A percentile compares a stretch with the other conserved stretches of the same genome.
phyloP scores from a whole-genome alignment of 2,888 invertebrate genomes.

The Cheilosia vulpina region DNA sequence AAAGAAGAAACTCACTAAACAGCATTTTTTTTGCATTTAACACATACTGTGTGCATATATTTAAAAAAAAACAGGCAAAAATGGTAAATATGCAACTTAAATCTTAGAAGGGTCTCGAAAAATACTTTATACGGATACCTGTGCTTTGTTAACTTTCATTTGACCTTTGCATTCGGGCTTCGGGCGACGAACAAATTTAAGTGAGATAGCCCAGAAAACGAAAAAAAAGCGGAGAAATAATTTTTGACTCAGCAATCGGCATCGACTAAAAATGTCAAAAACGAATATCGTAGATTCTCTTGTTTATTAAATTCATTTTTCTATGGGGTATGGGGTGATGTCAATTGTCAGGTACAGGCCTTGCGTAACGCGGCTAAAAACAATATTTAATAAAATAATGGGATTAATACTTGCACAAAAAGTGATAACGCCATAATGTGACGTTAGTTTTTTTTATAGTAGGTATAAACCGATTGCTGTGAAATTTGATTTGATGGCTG shows the following conservation, averaged over 20 bases:
- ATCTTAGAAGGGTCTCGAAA: not conserved
- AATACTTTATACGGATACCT: not conserved
- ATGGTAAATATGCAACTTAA: slow-evolving; percentile 54
- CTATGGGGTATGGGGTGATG: slow-evolving; percentile 53
- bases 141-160: slow-evolving; percentile 64
- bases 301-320: not conserved
- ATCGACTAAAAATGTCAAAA: slow-evolving; percentile 1
- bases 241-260: slow-evolving; percentile 41
- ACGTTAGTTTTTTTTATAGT: slow-evolving; percentile 4
- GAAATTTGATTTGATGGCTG: not conserved
- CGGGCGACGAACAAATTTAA: slow-evolving; percentile 27
- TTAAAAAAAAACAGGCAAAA: slow-evolving; percentile 8
- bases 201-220: slow-evolving; percentile 3
- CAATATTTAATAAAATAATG: slow-evolving; percentile 7
- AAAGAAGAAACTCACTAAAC: slow-evolving; percentile 30
- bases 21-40: slow-evolving; percentile 68
- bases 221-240: slow-evolving; percentile 37
- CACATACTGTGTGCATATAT: slow-evolving; percentile 25
- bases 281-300: slow-evolving; percentile 40
- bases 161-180: slow-evolving; percentile 58
- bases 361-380: slow-evolving; percentile 43
- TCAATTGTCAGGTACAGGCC: not conserved
- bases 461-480: not conserved
- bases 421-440: slow-evolving; percentile 13
- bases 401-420: too few species aligned